These are phyloP conservation scores for Cheilosia pagana DNA, from an alignment of 2,888 invertebrate genomes.

Conservation along the genomic window DNA sequence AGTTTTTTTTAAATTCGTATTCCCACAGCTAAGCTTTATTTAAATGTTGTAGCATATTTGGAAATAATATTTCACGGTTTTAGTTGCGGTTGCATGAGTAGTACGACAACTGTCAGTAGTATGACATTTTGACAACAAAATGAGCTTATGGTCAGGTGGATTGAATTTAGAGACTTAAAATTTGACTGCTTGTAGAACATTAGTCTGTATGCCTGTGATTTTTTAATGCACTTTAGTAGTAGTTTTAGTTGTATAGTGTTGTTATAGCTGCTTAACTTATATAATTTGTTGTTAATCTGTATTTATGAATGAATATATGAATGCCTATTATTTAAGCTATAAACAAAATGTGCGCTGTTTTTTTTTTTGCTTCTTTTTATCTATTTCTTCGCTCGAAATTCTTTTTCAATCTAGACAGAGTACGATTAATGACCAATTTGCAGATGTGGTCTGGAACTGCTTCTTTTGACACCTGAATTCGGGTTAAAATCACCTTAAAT, in stretches of 20 bases:
- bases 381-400: neutral
- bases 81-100: neutral
- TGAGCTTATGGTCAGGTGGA: neutral
- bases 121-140: too few relatives aligned
- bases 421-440: neutral
- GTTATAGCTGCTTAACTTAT: constrained; percentile 18
- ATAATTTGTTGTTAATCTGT: constrained; percentile 14
- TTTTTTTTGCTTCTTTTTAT: neutral
- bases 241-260: constrained; percentile 2
- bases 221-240: neutral
- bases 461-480: too few relatives aligned
- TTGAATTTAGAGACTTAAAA: too few relatives aligned
- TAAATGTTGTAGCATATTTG: neutral
- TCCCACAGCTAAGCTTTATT: constrained; percentile 6
- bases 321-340: constrained; percentile 29
- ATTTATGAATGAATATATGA: constrained; percentile 22
- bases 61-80: neutral
- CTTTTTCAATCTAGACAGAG: neutral
- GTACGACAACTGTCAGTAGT: too few relatives aligned
- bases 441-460: too few relatives aligned
- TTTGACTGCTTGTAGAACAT: neutral
- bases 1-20: constrained; percentile 1
- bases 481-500: too few relatives aligned
- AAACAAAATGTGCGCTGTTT: neutral
- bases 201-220: constrained; percentile 16